Conservation (phyloP, 2,888 invertebrate genomes). For the Eupithecia tripunctaria region DNA sequence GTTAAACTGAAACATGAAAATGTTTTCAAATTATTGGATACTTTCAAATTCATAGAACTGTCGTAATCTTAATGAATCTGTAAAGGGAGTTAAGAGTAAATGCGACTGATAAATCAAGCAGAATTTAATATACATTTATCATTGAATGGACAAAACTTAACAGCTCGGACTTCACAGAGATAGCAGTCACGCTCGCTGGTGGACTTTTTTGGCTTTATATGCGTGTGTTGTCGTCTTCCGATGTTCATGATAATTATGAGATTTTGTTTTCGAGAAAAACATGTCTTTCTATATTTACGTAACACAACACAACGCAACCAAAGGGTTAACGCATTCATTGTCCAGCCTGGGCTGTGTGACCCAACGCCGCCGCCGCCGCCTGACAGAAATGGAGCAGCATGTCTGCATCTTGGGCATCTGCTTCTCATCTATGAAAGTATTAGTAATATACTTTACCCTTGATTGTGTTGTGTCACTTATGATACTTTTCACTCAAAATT, state of each 20-base stretch:
- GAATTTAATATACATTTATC: neutral
- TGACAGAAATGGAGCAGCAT: too few species aligned
- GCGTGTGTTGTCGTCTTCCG: neutral
- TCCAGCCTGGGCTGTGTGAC: too few species aligned
- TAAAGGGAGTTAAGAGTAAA: neutral
- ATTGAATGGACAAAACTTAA: neutral
- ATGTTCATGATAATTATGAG: too few species aligned
- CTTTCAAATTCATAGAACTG: slow-evolving; percentile 14
- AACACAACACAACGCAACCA: neutral
- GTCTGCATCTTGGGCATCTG: too few species aligned
- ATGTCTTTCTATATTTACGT: too few species aligned
- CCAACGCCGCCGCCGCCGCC: too few species aligned
- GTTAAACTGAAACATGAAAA: slow-evolving; percentile 33
- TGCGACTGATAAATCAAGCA: neutral
- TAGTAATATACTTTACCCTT: too few species aligned
- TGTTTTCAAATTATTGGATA: slow-evolving; percentile 15
- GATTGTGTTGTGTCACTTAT: too few species aligned
- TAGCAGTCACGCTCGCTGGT: neutral
- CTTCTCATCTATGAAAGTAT: too few species aligned
- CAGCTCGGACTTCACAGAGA: neutral
- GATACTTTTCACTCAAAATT: too few species aligned
- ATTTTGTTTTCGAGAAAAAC: neutral
- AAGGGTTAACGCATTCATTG: too few species aligned
- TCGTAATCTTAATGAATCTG: neutral
- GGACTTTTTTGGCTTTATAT: neutral